phyloP scores from a whole-genome alignment of 2,797 vertebrate genomes.

The Distichodus sexfasciatus region DNA sequence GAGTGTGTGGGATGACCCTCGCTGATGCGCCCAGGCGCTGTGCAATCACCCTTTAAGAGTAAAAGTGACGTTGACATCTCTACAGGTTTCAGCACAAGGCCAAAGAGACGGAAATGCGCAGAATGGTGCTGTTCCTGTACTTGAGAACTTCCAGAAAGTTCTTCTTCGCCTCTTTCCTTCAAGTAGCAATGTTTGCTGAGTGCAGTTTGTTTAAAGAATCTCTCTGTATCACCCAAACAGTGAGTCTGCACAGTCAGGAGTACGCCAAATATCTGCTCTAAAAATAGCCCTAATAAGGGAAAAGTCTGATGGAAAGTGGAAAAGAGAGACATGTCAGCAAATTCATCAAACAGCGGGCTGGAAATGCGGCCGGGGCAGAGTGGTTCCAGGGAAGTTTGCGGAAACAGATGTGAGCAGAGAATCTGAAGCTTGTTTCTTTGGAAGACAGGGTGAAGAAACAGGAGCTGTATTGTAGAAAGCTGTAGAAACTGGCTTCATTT shows the following conservation, averaged over 20 bases:
- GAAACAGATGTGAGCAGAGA: conserved; percentile 3
- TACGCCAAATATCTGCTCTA: background rate
- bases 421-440: background rate
- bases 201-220: background rate
- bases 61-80: too few species aligned
- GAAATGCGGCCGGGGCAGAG: too few species aligned
- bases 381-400: conserved; percentile 6
- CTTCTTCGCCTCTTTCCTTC: too few species aligned
- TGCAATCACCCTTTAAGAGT: too few species aligned
- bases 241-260: background rate
- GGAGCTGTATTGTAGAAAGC: background rate
- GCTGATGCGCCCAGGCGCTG: too few species aligned
- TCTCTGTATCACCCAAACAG: background rate
- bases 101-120: too few species aligned
- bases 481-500: too few species aligned
- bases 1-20: conserved; percentile 1
- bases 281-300: background rate
- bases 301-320: background rate
- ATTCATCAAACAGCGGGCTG: too few species aligned
- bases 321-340: background rate
- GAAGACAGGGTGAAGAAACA: background rate
- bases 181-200: too few species aligned
- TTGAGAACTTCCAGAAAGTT: too few species aligned
- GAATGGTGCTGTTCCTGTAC: too few species aligned
- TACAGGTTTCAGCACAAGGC: background rate